Conservation (phyloP, 2,888 invertebrate species). For the Aleiodes alternator region DNA sequence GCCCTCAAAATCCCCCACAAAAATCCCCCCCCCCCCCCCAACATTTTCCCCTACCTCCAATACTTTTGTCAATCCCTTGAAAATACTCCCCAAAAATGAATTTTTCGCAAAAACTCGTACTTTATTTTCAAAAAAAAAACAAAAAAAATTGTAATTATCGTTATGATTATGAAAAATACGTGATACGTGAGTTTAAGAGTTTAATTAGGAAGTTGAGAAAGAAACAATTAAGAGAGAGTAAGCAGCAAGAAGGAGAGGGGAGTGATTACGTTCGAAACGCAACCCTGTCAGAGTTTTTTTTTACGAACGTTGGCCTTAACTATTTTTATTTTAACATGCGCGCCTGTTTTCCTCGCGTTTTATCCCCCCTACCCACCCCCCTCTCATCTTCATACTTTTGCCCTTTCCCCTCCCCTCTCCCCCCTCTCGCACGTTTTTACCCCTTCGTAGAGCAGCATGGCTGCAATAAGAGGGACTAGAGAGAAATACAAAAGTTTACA, state of each 20-base stretch:
- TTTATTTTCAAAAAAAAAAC: not conserved
- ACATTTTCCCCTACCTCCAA: too few relatives aligned
- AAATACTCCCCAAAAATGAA: not conserved
- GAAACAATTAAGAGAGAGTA: slow-evolving; percentile 48
- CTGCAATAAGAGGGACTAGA: slow-evolving; percentile 29
- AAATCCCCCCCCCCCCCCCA: too few relatives aligned
- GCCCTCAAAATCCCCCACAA: too few relatives aligned
- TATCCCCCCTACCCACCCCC: slow-evolving; percentile 37
- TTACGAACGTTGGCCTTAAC: slow-evolving; percentile 56
- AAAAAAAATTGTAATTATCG: not conserved
- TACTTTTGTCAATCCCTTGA: too few relatives aligned
- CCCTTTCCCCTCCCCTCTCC: not conserved
- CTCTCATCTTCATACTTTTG: not conserved
- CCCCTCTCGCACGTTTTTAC: slow-evolving; percentile 6
- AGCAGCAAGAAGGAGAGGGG: not conserved
- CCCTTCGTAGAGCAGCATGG: slow-evolving; percentile 15
- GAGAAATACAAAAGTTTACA: slow-evolving; percentile 25
- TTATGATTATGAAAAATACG: not conserved
- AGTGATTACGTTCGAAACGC: slow-evolving; percentile 59
- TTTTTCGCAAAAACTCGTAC: not conserved
- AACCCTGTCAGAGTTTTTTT: slow-evolving; percentile 60
- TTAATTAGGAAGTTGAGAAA: slow-evolving; percentile 16
- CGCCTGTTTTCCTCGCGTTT: slow-evolving; percentile 40
- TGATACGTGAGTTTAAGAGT: not conserved
- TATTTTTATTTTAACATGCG: slow-evolving; percentile 25